phyloP scores from a whole-genome alignment of 2,888 invertebrate species.

The Deilephila elpenor region DNA sequence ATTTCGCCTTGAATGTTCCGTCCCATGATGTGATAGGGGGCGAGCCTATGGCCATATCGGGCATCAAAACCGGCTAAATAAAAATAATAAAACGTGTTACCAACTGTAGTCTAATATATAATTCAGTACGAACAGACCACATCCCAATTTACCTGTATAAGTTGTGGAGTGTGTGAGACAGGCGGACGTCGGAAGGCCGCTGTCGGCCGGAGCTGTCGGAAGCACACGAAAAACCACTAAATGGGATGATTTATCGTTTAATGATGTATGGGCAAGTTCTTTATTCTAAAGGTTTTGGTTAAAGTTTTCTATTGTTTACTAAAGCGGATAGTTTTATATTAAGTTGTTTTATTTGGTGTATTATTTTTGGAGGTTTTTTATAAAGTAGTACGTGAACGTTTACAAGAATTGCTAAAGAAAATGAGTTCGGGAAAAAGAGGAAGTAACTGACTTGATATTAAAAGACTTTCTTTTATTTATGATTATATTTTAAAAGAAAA shows the following conservation, averaged over 20 bases:
- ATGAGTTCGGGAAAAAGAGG: too few species aligned
- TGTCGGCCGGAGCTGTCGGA: slow-evolving; percentile 29
- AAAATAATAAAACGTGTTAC: neutral
- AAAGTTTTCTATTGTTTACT: neutral
- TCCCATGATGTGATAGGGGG: too few species aligned
- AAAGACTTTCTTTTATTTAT: too few species aligned
- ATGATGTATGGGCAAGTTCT: slow-evolving; percentile 20
- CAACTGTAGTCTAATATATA: neutral
- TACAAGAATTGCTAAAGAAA: too few species aligned
- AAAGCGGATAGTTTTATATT: neutral
- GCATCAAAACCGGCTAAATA: too few species aligned
- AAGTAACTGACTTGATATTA: too few species aligned
- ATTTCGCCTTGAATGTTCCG: too few species aligned
- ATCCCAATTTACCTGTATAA: slow-evolving; percentile 16
- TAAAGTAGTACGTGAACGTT: too few species aligned
- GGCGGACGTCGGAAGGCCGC: slow-evolving; percentile 12
- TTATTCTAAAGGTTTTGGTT: slow-evolving; percentile 20
- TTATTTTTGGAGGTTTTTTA: too few species aligned
- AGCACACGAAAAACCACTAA: slow-evolving; percentile 30
- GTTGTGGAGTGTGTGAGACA: slow-evolving; percentile 17
- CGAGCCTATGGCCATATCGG: too few species aligned
- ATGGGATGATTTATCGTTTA: slow-evolving; percentile 30
- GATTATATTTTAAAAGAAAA: too few species aligned
- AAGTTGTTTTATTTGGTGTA: too few species aligned
- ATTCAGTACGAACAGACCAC: neutral